Conservation (phyloP, 2,888 invertebrate genomes). For the Sarcophaga rosellei region DNA sequence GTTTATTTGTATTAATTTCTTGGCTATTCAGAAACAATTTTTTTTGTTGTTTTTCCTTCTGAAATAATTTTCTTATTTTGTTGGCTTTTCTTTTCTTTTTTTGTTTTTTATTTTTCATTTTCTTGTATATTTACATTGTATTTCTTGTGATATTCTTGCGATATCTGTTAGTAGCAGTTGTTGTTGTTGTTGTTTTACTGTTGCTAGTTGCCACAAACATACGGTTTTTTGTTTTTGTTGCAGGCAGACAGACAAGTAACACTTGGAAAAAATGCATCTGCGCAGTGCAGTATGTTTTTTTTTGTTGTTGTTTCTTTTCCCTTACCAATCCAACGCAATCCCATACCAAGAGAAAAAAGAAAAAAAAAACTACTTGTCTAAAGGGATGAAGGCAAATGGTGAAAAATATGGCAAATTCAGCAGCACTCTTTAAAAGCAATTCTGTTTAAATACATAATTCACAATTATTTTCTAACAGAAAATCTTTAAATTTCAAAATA, state of each 20-base stretch:
- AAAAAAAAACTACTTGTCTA: not conserved
- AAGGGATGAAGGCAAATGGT: not conserved
- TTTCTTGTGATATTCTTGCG: not conserved
- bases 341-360: too few relatives aligned
- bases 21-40: not conserved
- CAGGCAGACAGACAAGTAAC: not conserved
- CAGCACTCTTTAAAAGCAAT: too few relatives aligned
- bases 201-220: not conserved
- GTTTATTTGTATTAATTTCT: not conserved
- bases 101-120: not conserved
- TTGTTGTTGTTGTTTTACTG: not conserved
- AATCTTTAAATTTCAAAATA: too few relatives aligned
- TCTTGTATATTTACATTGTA: not conserved
- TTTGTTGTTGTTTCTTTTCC: not conserved
- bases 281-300: conserved; percentile 21
- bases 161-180: not conserved
- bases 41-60: not conserved
- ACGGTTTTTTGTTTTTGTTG: not conserved
- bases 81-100: not conserved
- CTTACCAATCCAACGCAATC: not conserved
- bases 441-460: too few relatives aligned
- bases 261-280: conserved; percentile 32
- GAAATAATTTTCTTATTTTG: not conserved
- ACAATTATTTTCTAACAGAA: too few relatives aligned
- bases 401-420: not conserved